Percentiles rank a stretch among this genome's conserved stretches.
Conservation (phyloP, 1,140 invertebrate species). For the Aphelenchoides besseyi region DNA sequence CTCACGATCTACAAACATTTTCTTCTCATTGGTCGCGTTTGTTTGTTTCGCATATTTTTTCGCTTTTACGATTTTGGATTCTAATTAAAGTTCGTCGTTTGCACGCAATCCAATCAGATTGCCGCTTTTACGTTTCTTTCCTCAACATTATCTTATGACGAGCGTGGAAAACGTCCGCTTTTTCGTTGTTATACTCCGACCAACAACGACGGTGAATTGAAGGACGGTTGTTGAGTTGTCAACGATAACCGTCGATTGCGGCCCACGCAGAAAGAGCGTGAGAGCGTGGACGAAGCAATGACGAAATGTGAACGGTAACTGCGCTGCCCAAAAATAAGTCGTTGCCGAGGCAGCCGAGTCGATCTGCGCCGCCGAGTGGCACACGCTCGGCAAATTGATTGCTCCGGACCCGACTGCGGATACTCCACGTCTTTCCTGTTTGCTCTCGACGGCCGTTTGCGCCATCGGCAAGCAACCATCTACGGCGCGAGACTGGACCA, state of each 20-base stretch:
- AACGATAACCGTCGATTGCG: constrained; percentile 3
- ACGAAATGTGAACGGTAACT: background rate
- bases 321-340: too few species aligned
- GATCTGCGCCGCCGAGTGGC: constrained; percentile 4
- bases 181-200: too few species aligned
- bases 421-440: constrained; percentile 5
- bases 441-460: background rate
- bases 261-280: background rate
- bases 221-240: background rate
- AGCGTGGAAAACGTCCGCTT: too few species aligned
- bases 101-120: too few species aligned
- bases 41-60: background rate
- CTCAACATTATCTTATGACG: too few species aligned
- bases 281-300: background rate
- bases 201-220: background rate
- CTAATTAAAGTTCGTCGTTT: background rate
- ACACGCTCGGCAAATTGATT: constrained; percentile 3
- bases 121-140: too few species aligned
- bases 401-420: background rate
- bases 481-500: background rate
- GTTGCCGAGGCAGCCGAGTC: constrained; percentile 18
- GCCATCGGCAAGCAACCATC: background rate
- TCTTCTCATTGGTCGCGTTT: background rate
- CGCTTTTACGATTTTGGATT: background rate
- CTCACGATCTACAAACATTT: background rate